Evolutionary conservation across 2,797 vertebrate species (phyloP), one percentile per base, ranked within the genome.

Genomic region (Sylvia borin): DNA sequence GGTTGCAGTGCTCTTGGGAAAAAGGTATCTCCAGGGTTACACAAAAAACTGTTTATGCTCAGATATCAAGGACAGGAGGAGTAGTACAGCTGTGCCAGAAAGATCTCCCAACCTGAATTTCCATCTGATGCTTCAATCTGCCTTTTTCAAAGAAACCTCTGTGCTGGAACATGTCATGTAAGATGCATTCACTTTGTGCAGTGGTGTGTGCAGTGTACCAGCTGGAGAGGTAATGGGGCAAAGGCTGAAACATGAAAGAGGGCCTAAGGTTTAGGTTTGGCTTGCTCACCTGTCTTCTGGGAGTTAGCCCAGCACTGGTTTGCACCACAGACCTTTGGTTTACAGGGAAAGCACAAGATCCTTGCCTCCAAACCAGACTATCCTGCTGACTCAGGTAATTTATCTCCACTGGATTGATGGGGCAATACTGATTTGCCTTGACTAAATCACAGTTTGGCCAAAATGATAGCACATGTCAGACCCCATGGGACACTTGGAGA

Each of bases 171-270:
- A 1, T 10, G 14, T 17, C 16, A 5, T 0, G 1, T 16, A 4
- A 42, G n/a, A 38, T 22, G 10, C n/a, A 51, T 51, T 75, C 11
- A 16, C 18, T 47, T 47, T 4, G 3, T 51, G 25, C 55, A 16
- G 57, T 2, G 3, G 13, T 29, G 22, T 0, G 0, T 54, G 26
- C 34, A 38, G 24, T 5, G 10, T 29, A 20, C 8, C 2, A 4
- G 0, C 8, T 2, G 1, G 27, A 32, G 21, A 54, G 8, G 5
- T 6, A 38, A 34, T 0, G 0, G 13, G 16, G 11, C 29, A 51
- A 58, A 13, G 57, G 25, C 42, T 57, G 36, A 83, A 71, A 60
- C 7, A 11, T 6, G 11, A 79, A 66, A 64, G 6, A 14, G 6
- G 4, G 11, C 17, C 85, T 50, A 72, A 43, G 7, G 0, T 31